Percentiles rank a stretch among this genome's conserved stretches.
phyloP scores from a whole-genome alignment of 2,888 invertebrate genomes.

The Scaptomyza parva region DNA sequence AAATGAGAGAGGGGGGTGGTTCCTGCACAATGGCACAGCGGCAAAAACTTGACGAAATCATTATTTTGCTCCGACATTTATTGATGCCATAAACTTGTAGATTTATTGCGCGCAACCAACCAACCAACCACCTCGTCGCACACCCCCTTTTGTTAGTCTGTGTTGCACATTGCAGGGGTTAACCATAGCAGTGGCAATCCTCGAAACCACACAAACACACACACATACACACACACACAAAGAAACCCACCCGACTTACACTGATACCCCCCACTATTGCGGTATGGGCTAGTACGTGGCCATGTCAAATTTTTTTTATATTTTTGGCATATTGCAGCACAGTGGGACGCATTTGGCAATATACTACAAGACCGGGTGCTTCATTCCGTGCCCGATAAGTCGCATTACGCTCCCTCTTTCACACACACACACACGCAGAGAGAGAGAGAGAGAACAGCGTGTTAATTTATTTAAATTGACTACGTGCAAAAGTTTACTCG shows the following conservation, averaged over 20 bases:
- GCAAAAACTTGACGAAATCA: slow-evolving; percentile 78
- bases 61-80: slow-evolving; percentile 84
- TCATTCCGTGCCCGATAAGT: slow-evolving; percentile 24
- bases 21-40: slow-evolving; percentile 59
- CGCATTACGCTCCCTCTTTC: slow-evolving; percentile 13
- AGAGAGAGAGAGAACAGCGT: slow-evolving; percentile 57
- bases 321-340: slow-evolving; percentile 72
- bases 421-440: slow-evolving; percentile 28
- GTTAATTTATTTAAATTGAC: slow-evolving; percentile 79
- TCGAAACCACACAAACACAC: slow-evolving; percentile 29
- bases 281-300: slow-evolving; percentile 58
- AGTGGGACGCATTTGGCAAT: slow-evolving; percentile 54
- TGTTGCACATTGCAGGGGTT: slow-evolving; percentile 49
- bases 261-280: slow-evolving; percentile 44
- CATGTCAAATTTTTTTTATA: slow-evolving; percentile 65
- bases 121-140: slow-evolving; percentile 44
- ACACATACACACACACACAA: not conserved
- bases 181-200: slow-evolving; percentile 26
- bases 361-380: slow-evolving; percentile 23
- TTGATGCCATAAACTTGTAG: slow-evolving; percentile 85
- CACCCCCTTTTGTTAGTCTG: slow-evolving; percentile 23
- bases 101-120: slow-evolving; percentile 81
- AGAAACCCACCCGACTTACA: slow-evolving; percentile 62
- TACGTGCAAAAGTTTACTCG: slow-evolving; percentile 73
- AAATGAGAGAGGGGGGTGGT: slow-evolving; percentile 29